phyloP scores from a whole-genome alignment of 2,888 invertebrate species.

The Atethmia centrago region DNA sequence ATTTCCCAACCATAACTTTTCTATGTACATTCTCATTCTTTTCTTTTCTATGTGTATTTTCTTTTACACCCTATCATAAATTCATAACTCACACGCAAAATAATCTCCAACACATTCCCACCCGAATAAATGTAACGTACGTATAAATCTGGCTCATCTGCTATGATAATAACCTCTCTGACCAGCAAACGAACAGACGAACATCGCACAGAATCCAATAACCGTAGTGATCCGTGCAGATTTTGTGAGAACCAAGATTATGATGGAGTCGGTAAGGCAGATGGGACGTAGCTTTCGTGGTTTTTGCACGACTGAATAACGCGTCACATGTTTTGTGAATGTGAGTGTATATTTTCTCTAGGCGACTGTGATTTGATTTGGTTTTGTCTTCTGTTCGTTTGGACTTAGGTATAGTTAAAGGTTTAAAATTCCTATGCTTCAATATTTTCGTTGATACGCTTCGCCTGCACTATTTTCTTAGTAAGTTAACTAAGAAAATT shows the following conservation, averaged over 20 bases:
- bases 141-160: slow-evolving; percentile 56
- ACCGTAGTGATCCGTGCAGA: slow-evolving; percentile 80
- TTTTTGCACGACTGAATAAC: neutral
- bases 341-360: neutral
- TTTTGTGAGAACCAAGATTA: slow-evolving; percentile 74
- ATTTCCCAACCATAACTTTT: too few relatives aligned
- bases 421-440: neutral
- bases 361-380: too few relatives aligned
- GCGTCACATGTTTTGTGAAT: neutral
- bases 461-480: too few relatives aligned
- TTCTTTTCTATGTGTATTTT: too few relatives aligned
- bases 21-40: too few relatives aligned
- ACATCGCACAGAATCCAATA: slow-evolving; percentile 82
- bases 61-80: too few relatives aligned
- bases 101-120: neutral
- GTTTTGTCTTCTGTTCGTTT: too few relatives aligned
- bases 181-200: slow-evolving; percentile 64
- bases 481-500: too few relatives aligned
- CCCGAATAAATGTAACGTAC: slow-evolving; percentile 8
- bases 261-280: slow-evolving; percentile 65
- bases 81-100: neutral
- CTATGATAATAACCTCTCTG: slow-evolving; percentile 69
- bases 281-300: slow-evolving; percentile 36
- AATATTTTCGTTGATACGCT: neutral
- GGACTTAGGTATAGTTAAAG: too few relatives aligned